These are phyloP conservation scores for Sebastes alutus DNA, from an alignment of 2,797 vertebrate genomes.

Conservation along the genomic window DNA sequence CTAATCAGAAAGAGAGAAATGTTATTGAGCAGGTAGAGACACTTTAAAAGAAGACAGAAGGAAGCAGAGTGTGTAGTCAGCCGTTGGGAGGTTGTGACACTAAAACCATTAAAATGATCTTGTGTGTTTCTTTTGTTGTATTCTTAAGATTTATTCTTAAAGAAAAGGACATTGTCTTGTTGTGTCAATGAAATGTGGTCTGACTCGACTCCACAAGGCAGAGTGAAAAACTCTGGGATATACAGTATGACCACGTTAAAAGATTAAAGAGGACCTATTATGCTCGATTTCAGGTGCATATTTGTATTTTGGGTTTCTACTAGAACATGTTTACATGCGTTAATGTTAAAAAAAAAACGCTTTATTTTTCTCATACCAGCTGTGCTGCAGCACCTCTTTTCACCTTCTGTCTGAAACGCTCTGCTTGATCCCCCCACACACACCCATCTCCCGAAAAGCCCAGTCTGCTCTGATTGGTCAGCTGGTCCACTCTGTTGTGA, in stretches of 20 bases:
- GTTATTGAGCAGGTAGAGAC: neutral
- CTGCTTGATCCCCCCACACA: too few relatives aligned
- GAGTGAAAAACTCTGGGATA: neutral
- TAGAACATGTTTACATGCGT: too few relatives aligned
- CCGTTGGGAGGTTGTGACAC: neutral
- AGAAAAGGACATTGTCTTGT: neutral
- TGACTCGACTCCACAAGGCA: neutral
- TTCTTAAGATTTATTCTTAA: neutral
- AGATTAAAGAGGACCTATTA: too few relatives aligned
- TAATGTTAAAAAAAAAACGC: too few relatives aligned
- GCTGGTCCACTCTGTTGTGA: too few relatives aligned
- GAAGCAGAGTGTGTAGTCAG: neutral
- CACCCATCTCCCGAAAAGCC: too few relatives aligned
- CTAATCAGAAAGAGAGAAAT: neutral
- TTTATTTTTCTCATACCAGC: too few relatives aligned
- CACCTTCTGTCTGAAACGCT: too few relatives aligned
- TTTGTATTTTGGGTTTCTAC: too few relatives aligned
- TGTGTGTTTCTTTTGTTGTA: neutral
- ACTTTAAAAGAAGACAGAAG: neutral
- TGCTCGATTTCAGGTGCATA: too few relatives aligned
- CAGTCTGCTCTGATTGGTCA: too few relatives aligned
- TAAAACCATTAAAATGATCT: neutral
- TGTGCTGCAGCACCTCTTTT: too few relatives aligned
- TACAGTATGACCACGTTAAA: neutral
- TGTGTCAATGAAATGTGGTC: neutral